Conservation (phyloP, 37 sponge, comb jelly and placozoan species). For the Hormiphora californensis region DNA sequence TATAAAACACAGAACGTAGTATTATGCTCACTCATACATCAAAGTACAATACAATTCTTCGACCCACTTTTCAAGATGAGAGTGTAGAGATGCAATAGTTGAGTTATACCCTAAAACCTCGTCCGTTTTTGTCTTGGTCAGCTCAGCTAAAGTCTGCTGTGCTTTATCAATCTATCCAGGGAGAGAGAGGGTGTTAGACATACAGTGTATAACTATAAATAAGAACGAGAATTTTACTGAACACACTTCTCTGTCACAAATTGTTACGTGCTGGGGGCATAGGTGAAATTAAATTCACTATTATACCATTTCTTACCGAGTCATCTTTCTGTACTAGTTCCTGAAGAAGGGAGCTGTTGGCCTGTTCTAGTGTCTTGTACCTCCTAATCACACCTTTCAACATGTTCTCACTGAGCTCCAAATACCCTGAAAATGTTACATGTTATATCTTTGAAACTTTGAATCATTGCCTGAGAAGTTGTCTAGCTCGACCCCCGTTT, state of each 20-base stretch:
- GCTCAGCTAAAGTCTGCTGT: slow-evolving; percentile 9
- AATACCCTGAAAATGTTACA: slow-evolving; percentile 30
- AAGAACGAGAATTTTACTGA: too few relatives aligned
- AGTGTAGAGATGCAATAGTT: slow-evolving; percentile 37
- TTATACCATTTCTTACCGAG: slow-evolving; percentile 52
- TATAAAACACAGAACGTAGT: not conserved
- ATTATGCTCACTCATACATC: not conserved
- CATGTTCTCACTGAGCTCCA: slow-evolving; percentile 51
- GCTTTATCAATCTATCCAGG: slow-evolving; percentile 53
- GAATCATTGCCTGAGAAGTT: too few relatives aligned
- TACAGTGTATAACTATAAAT: too few relatives aligned
- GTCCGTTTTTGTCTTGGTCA: slow-evolving; percentile 45
- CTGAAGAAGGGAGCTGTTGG: not conserved
- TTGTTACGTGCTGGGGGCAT: too few relatives aligned
- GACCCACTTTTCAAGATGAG: slow-evolving; percentile 38
- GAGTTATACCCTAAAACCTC: slow-evolving; percentile 42
- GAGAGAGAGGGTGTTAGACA: too few relatives aligned
- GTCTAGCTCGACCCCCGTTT: too few relatives aligned
- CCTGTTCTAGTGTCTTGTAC: slow-evolving; percentile 44
- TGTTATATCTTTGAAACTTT: too few relatives aligned
- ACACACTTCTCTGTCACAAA: too few relatives aligned
- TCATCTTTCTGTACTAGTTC: slow-evolving; percentile 54
- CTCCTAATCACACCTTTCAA: slow-evolving; percentile 35
- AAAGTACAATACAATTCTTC: not conserved
- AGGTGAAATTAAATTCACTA: too few relatives aligned